phyloP scores from a whole-genome alignment of 2,113 vertebrate genomes.

The Poecile atricapillus region DNA sequence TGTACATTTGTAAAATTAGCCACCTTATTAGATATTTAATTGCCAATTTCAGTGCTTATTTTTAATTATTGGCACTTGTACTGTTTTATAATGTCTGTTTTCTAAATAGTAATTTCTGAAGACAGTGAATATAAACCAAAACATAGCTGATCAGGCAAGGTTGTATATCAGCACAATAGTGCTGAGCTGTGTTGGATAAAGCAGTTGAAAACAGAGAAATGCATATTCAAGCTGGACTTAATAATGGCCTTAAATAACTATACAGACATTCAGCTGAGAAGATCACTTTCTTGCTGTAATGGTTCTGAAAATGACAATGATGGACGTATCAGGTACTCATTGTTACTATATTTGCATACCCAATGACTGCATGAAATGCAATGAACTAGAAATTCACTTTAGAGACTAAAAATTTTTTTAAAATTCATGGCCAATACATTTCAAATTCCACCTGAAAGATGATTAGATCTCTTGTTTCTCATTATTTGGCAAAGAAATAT shows the following conservation, averaged over 20 bases:
- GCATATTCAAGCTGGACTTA: not conserved
- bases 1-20: not conserved
- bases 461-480: not conserved
- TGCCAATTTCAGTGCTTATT: not conserved
- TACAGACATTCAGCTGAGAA: not conserved
- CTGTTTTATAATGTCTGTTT: not conserved
- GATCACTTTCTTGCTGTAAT: not conserved
- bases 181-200: not conserved
- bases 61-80: not conserved
- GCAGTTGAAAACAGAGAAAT: not conserved
- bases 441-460: not conserved
- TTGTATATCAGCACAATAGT: too few species aligned
- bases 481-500: not conserved
- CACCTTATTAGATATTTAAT: not conserved
- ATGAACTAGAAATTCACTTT: not conserved
- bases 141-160: not conserved
- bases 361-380: not conserved
- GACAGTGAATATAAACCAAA: not conserved
- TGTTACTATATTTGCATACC: not conserved
- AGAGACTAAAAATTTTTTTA: not conserved
- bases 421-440: not conserved
- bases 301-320: accelerated
- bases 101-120: not conserved
- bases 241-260: not conserved
- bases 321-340: not conserved